phyloP scores from a whole-genome alignment of 2,797 vertebrate genomes.

The Garrulus glandarius region DNA sequence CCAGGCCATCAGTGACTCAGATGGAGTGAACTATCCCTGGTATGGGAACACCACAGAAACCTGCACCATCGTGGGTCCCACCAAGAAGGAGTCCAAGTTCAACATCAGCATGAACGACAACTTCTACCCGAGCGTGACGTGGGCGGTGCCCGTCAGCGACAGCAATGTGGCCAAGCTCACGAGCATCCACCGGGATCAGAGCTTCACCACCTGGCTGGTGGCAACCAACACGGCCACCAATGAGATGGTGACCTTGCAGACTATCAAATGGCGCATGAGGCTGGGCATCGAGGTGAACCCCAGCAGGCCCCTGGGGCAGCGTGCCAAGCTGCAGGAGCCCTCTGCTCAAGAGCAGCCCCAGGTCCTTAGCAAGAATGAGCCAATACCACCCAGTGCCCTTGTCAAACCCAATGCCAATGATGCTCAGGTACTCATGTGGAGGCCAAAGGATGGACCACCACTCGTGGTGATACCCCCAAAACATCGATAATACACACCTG shows the following conservation, averaged over 20 bases:
- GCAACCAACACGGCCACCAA: constrained; percentile 88
- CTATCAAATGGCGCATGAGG: constrained; percentile 94
- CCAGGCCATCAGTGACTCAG: constrained; percentile 94
- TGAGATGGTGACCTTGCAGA: constrained; percentile 91
- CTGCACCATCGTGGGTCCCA: constrained; percentile 91
- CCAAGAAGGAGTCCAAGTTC: constrained; percentile 91
- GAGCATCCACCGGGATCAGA: constrained; percentile 93
- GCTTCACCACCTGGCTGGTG: constrained; percentile 97
- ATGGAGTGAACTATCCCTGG: constrained; percentile 98
- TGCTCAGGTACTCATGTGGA: constrained; percentile 99
- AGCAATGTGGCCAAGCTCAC: constrained; percentile 92
- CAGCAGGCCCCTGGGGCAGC: constrained; percentile 85
- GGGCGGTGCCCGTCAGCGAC: constrained; percentile 94
- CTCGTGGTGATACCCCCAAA: constrained; percentile 96
- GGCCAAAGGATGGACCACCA: constrained; percentile 86
- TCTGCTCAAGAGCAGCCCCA: constrained; percentile 90
- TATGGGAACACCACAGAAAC: constrained; percentile 98
- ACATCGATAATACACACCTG: constrained; percentile 72
- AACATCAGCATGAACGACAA: constrained; percentile 98
- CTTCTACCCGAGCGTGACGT: constrained; percentile 98
- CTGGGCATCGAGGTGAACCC: constrained; percentile 91
- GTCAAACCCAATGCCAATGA: constrained; percentile 98
- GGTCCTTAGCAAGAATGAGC: constrained; percentile 89
- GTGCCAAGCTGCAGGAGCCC: constrained; percentile 87
- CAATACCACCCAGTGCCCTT: constrained; percentile 91